Evolutionary conservation across 1,140 invertebrate species (phyloP).

Genomic region (Ephestia elutella): DNA sequence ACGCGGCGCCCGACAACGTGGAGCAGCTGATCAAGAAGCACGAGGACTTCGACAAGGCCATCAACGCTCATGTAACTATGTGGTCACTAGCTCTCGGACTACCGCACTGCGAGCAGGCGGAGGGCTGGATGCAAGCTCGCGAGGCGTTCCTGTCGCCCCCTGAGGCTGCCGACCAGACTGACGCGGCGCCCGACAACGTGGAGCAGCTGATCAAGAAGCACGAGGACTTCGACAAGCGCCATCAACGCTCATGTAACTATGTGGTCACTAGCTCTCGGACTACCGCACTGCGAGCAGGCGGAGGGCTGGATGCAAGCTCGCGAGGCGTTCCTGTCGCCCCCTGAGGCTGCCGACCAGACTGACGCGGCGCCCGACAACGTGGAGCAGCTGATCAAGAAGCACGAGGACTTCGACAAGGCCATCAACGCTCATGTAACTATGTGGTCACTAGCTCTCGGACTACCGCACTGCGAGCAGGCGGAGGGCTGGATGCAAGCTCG

Average conservation of each 20-base stretch:
- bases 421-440: conserved; percentile 86
- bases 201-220: too few relatives aligned
- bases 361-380: conserved; percentile 93
- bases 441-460: too few relatives aligned
- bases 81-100: too few relatives aligned
- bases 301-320: conserved; percentile 99
- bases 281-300: conserved; percentile 97
- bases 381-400: conserved; percentile 98
- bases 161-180: too few relatives aligned
- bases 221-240: too few relatives aligned
- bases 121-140: too few relatives aligned
- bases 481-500: conserved; percentile 99
- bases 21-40: conserved; percentile 99
- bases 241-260: conserved; percentile 86
- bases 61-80: conserved; percentile 87
- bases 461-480: conserved; percentile 97
- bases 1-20: conserved; percentile 91
- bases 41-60: conserved; percentile 99
- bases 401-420: conserved; percentile 99
- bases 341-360: conserved; percentile 88
- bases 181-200: conserved; percentile 94
- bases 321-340: conserved; percentile 94
- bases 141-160: too few relatives aligned
- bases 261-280: too few relatives aligned
- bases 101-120: too few relatives aligned